A percentile compares a stretch with the other conserved stretches of the same genome.
These are phyloP conservation scores for Vultur gryphus DNA, from an alignment of 2,797 vertebrate species.

Conservation along the genomic window DNA sequence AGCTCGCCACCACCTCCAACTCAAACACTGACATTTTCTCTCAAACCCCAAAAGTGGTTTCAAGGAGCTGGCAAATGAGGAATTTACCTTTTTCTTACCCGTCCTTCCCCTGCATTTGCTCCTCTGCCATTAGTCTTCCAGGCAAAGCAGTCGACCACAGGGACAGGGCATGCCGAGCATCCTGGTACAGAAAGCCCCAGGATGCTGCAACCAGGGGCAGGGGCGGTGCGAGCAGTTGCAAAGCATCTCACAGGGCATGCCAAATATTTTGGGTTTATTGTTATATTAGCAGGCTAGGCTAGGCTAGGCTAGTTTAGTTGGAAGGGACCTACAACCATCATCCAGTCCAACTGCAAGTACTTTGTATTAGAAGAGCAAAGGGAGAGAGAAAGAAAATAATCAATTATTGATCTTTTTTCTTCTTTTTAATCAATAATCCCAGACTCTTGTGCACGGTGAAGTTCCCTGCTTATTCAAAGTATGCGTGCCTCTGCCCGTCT, in stretches of 20 bases:
- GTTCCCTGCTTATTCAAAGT: not conserved
- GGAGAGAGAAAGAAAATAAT: not conserved
- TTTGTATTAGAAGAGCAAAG: not conserved
- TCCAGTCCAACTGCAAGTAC: not conserved
- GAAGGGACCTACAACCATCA: not conserved
- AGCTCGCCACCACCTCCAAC: not conserved
- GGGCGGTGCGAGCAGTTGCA: not conserved
- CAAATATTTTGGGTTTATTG: not conserved
- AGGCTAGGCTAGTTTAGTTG: not conserved
- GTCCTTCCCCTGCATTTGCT: not conserved
- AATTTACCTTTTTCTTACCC: not conserved
- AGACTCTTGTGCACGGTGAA: not conserved
- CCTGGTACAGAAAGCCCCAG: not conserved
- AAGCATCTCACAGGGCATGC: not conserved
- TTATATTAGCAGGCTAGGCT: too few relatives aligned
- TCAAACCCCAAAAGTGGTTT: not conserved
- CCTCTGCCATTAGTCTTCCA: not conserved
- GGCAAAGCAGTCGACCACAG: not conserved
- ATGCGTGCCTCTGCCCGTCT: not conserved
- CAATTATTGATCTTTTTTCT: not conserved
- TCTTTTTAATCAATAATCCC: not conserved
- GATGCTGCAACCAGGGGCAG: not conserved
- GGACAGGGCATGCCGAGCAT: not conserved
- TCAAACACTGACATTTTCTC: slow-evolving; percentile 27
- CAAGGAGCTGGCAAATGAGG: not conserved